Base-by-base conservation (phyloP, 2,797 vertebrate genomes). In the Cirrhinus molitorella region DNA sequence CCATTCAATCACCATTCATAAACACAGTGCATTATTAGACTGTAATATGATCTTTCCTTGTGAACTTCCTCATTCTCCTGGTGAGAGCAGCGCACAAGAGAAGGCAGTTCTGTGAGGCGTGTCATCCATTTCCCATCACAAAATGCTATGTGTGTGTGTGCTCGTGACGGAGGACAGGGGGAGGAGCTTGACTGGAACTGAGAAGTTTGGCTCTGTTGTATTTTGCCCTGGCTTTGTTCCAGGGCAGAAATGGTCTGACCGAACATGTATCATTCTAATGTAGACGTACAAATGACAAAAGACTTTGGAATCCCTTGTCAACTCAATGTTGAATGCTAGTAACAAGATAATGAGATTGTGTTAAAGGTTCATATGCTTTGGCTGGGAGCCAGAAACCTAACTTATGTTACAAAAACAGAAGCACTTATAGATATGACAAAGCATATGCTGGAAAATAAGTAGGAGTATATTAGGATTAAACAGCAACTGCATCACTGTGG, bases 111-210 rank as follows among this genome's bases (percentile, higher is more conserved):
- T 89, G 47, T 84, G 43, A 85, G 78, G 77, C 70, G 70, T 83
- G 67, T 83, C 80, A 55, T 67, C 70, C 61, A 76, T 86, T 82
- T 84, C 82, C 70, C 70, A 81, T 81, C 59, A 82, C 8, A 47
- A 65, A 61, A 49, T 43, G 19, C 10, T 61, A 7, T 61, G 73
- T 77, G 51, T 43, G 13, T 59, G 61, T 63, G 73, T 28, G 78
- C 53, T 66, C 28, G 65, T 78, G 83, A 84, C 59, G 71, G 67
- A 81, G 81, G 34, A 47, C 66, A 21, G 85, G 83, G 93, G 93
- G 93, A 87, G 91, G 92, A 51, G 90, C 89, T 28, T 95, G 91
- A 93, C 93, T 90, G 93, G 93, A 94, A 95, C 83, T 88, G 90
- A 88, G 90, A 79, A 79, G 80, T 37, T 45, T 92, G 90, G 89